phyloP scores from a whole-genome alignment of 2,888 invertebrate species.

The Sipha maydis region DNA sequence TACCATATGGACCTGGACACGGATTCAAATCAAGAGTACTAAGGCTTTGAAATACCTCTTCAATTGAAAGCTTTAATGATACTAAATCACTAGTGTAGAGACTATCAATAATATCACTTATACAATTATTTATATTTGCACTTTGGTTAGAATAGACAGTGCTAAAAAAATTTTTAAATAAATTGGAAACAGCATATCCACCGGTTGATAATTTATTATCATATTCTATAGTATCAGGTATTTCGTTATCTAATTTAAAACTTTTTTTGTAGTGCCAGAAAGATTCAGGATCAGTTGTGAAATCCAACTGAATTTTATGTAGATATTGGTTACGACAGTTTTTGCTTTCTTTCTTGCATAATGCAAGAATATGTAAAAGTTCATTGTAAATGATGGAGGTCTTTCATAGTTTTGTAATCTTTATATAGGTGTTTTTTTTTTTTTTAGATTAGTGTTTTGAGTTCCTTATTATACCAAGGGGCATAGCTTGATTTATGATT shows the following conservation, averaged over 20 bases:
- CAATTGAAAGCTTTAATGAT: not conserved
- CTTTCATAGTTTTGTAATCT: too few species aligned
- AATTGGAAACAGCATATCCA: not conserved
- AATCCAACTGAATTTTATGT: not conserved
- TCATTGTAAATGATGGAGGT: too few species aligned
- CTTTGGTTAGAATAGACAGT: not conserved
- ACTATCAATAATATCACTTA: not conserved
- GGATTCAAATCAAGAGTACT: constrained; percentile 12
- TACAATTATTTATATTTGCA: not conserved
- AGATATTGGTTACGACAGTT: not conserved
- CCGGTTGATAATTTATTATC: not conserved
- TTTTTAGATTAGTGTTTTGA: too few species aligned
- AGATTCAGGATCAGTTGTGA: not conserved
- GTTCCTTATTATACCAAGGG: too few species aligned
- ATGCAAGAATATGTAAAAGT: too few species aligned
- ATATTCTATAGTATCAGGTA: constrained; percentile 21
- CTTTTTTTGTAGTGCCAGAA: not conserved
- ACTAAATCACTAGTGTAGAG: not conserved
- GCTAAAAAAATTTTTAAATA: constrained; percentile 1
- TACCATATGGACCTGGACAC: not conserved
- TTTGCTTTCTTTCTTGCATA: not conserved
- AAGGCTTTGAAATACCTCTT: constrained; percentile 24
- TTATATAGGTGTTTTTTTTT: too few species aligned
- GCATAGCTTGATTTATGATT: too few species aligned
- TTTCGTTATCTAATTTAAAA: not conserved